A percentile compares a stretch with the other conserved stretches of the same genome.
These are phyloP conservation scores for Drosophila meridionalis DNA, from an alignment of 2,888 invertebrate genomes.

Conservation along the genomic window DNA sequence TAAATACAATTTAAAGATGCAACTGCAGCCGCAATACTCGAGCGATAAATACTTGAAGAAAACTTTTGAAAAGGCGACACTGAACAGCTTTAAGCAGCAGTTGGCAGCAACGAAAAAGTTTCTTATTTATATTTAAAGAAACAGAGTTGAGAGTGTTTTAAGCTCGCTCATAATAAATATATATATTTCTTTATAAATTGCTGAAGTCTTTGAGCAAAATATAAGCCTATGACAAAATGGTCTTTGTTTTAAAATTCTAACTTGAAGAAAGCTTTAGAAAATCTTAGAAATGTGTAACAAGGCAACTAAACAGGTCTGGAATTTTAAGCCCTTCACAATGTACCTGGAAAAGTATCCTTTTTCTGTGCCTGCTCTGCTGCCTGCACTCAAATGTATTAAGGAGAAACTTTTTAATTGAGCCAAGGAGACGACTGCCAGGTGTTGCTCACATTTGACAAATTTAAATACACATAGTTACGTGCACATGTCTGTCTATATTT, in stretches of 20 bases:
- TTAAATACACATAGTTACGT: slow-evolving; percentile 5
- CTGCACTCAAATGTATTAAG: slow-evolving; percentile 33
- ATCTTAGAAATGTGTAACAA: not conserved
- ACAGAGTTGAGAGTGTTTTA: not conserved
- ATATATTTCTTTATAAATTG: not conserved
- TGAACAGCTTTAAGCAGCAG: not conserved
- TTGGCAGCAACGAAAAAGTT: slow-evolving; percentile 9
- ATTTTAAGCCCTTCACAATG: slow-evolving; percentile 14
- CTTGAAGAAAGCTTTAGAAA: not conserved
- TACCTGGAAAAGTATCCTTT: slow-evolving; percentile 29
- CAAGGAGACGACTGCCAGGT: slow-evolving; percentile 54
- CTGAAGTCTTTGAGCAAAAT: not conserved
- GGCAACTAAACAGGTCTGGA: not conserved
- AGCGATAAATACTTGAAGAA: not conserved
- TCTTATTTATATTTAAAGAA: not conserved
- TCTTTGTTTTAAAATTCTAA: not conserved
- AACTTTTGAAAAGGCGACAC: slow-evolving; percentile 3
- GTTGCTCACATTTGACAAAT: slow-evolving; percentile 25
- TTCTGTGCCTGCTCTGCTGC: slow-evolving; percentile 7
- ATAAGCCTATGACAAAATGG: not conserved
- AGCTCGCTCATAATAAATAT: not conserved
- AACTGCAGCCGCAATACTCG: slow-evolving; percentile 5
- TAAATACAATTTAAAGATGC: slow-evolving; percentile 29
- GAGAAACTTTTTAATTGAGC: slow-evolving; percentile 72
- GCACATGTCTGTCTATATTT: not conserved